phyloP scores from a whole-genome alignment of 2,888 invertebrate genomes.

The Gymnosoma rotundatum region DNA sequence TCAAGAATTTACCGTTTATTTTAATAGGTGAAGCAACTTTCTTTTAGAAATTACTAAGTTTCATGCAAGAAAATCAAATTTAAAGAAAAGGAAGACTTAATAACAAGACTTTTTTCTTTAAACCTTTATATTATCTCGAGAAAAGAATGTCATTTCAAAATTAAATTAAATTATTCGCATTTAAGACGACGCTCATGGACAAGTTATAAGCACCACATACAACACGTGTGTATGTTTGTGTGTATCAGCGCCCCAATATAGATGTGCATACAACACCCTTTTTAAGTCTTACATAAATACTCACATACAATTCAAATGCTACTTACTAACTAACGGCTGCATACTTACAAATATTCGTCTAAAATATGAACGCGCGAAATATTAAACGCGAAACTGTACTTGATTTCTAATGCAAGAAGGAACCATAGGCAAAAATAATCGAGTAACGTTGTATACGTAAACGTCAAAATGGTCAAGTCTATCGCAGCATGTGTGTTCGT shows the following conservation, averaged over 20 bases:
- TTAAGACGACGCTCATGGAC: conserved; percentile 21
- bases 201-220: background rate
- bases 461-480: conserved; percentile 67
- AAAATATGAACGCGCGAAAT: conserved; percentile 71
- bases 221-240: background rate
- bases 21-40: no score
- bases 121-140: no score
- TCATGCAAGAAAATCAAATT: no score
- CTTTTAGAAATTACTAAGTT: no score
- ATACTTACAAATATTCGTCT: conserved; percentile 62
- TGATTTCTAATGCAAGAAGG: conserved; percentile 69
- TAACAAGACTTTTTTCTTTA: no score
- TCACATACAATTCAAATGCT: conserved; percentile 3
- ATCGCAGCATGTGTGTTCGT: conserved; percentile 74
- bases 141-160: no score
- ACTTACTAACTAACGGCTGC: conserved; percentile 42
- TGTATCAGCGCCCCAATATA: background rate
- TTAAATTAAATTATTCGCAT: no score
- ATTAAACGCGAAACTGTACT: conserved; percentile 77
- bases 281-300: conserved; percentile 37
- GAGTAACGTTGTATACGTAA: conserved; percentile 35
- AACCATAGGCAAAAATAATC: conserved; percentile 63
- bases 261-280: conserved; percentile 56
- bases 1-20: no score
- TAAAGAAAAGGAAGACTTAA: no score